Percentiles rank a stretch among this genome's conserved stretches.
These are phyloP conservation scores for Aplochiton taeniatus DNA, from an alignment of 2,797 vertebrate species.

Conservation along the genomic window DNA sequence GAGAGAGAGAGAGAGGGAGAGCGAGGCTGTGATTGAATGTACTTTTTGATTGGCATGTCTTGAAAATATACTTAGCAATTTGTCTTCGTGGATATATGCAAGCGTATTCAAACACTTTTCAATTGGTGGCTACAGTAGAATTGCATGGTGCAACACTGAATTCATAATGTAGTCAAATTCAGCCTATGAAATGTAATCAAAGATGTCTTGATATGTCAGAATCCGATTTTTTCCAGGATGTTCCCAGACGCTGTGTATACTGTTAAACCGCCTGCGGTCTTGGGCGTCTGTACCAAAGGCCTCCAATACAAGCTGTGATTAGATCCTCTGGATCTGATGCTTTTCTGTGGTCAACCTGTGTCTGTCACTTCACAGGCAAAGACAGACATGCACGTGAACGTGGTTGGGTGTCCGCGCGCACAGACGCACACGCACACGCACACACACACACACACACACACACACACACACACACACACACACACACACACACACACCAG, in stretches of 20 bases:
- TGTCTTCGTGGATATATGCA: too few species aligned
- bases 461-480: background rate
- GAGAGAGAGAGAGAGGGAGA: background rate
- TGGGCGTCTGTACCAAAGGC: slow-evolving; percentile 14
- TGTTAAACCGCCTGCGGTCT: slow-evolving; percentile 2
- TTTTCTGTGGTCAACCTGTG: slow-evolving; percentile 29
- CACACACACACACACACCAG: background rate
- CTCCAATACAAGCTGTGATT: slow-evolving; percentile 21
- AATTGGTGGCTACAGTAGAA: too few species aligned
- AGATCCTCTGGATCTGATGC: slow-evolving; percentile 17
- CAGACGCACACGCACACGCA: background rate
- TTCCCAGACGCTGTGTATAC: background rate
- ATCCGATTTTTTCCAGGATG: too few species aligned
- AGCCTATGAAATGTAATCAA: too few species aligned
- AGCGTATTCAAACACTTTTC: too few species aligned
- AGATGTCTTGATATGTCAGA: too few species aligned
- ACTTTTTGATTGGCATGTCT: background rate
- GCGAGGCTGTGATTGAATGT: background rate
- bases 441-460: slow-evolving; percentile 1
- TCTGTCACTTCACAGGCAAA: slow-evolving; percentile 12
- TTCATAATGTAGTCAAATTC: too few species aligned
- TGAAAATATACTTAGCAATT: too few species aligned
- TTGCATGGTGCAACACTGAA: too few species aligned
- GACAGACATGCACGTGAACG: too few species aligned
- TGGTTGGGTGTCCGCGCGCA: too few species aligned